phyloP scores from a whole-genome alignment of 2,797 vertebrate genomes.

The Cossypha heuglini region DNA sequence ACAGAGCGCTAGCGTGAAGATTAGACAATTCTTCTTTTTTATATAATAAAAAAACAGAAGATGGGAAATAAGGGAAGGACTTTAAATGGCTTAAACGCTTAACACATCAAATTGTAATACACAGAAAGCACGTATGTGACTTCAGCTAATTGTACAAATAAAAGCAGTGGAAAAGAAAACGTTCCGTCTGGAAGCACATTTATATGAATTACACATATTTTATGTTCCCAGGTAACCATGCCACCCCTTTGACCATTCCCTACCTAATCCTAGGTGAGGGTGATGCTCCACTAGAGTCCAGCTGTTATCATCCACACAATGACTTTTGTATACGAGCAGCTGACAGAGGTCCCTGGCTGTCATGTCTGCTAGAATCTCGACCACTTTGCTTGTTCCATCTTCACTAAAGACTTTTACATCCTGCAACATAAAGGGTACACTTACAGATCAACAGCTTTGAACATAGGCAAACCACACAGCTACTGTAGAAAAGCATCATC shows the following conservation, averaged over 20 bases:
- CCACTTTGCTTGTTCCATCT: slow-evolving; percentile 93
- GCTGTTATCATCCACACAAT: slow-evolving; percentile 95
- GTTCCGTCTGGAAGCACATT: neutral
- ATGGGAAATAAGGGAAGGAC: neutral
- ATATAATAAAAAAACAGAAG: neutral
- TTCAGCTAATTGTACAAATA: slow-evolving; percentile 9
- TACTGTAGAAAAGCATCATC: neutral
- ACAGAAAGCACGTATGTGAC: neutral
- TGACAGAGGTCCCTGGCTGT: slow-evolving; percentile 95
- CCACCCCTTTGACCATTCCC: slow-evolving; percentile 50
- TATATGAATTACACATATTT: neutral
- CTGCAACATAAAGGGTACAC: slow-evolving; percentile 78
- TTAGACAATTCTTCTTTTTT: neutral
- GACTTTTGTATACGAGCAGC: slow-evolving; percentile 94
- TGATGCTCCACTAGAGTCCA: slow-evolving; percentile 97
- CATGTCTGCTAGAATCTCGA: slow-evolving; percentile 96
- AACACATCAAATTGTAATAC: neutral
- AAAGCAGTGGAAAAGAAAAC: neutral
- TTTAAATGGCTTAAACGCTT: slow-evolving; percentile 4
- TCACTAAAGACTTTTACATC: slow-evolving; percentile 96
- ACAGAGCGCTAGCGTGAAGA: neutral
- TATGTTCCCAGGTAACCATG: slow-evolving; percentile 9
- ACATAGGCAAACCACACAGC: slow-evolving; percentile 18
- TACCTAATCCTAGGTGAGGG: slow-evolving; percentile 92
- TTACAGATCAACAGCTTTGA: slow-evolving; percentile 42